Base-by-base conservation (phyloP, 1,140 invertebrate species). In the Zaprionus tsacasi region DNA sequence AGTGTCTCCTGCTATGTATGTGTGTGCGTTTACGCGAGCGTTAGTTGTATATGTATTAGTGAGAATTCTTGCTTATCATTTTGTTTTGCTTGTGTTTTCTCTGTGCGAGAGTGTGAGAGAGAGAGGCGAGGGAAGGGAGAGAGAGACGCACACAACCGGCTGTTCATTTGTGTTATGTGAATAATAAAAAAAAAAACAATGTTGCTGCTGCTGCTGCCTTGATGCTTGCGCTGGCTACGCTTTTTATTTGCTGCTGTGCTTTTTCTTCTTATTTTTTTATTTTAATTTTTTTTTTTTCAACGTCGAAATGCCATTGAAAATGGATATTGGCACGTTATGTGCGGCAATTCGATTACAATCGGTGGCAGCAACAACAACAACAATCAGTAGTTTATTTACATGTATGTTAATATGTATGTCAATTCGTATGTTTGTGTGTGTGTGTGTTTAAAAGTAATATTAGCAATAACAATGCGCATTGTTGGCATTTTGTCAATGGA, bases 321-420 rank as follows among this genome's bases (percentile, higher is more conserved):
- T 86, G 50, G 63, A 81, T 86, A 85, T 70, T 73, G 78, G 57
- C 61, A 85, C 60, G 66, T 83, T 76, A 55, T 57, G 74, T 81
- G 63, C 68, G 52, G 64, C 67, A 70, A 83, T 85, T 85, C 67
- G 58, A 86, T 86, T 81, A 81, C 17, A 55, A 55, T 55, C 45
- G 33, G 11, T 35, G 27, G 17, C 40, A 40, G n/a, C 12, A 48
- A 58, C 21, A 66, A 63, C 36, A 73, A 40, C 64, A 36, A 35
- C 25, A 30, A 48, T 17, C 56, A 54, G 38, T 60, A 60, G 66
- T 25, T 40, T 21, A 52, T 30, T 30, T 30, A 30, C 27, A 30
- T 30, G 27, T 17, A 48, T 40, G 38, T 48, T 21, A 48, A 48
- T 48, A 8, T 48, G 17, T 30, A 4, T 30, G 27, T 6, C 27